Percentiles rank a stretch among this genome's conserved stretches.
Conservation (phyloP, 2,797 vertebrate species). For the Rhinichthys osculus region DNA sequence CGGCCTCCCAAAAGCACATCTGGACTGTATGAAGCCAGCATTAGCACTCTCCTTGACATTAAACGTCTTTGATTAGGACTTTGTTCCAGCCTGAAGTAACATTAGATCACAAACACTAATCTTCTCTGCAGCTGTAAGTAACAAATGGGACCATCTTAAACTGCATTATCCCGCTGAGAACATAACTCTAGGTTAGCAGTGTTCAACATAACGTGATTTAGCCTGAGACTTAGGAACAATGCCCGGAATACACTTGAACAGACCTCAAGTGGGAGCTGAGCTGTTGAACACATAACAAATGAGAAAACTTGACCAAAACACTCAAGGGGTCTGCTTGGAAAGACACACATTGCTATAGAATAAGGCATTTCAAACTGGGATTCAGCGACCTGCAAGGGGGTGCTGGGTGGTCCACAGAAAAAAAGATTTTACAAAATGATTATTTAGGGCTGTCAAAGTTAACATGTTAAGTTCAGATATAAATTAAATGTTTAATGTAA, state of each 20-base stretch:
- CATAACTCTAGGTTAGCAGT: conserved; percentile 26
- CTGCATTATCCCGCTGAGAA: conserved; percentile 11
- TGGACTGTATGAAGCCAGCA: conserved; percentile 74
- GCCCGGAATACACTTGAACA: conserved; percentile 20
- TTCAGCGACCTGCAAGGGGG: not conserved
- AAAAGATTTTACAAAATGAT: not conserved
- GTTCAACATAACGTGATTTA: conserved; percentile 36
- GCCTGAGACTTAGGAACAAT: conserved; percentile 27
- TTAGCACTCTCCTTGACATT: conserved; percentile 69
- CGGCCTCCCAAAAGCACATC: conserved; percentile 74
- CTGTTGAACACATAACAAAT: conserved; percentile 13
- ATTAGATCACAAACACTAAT: conserved; percentile 32
- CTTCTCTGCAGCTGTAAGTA: conserved; percentile 20
- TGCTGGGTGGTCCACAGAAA: too few relatives aligned
- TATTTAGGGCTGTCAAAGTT: not conserved
- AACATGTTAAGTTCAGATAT: not conserved
- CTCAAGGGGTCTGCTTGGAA: conserved; percentile 13
- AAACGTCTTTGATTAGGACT: conserved; percentile 63
- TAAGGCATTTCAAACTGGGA: not conserved
- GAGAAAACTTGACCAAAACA: conserved; percentile 21
- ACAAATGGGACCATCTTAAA: conserved; percentile 22
- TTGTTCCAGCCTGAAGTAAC: conserved; percentile 53
- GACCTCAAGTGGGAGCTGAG: conserved; percentile 4
- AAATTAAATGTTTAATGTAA: not conserved
- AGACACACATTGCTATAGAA: not conserved